A percentile compares a stretch with the other conserved stretches of the same genome.
These are phyloP conservation scores for Penaeus chinensis DNA, from an alignment of 1,140 invertebrate genomes.

Conservation along the genomic window DNA sequence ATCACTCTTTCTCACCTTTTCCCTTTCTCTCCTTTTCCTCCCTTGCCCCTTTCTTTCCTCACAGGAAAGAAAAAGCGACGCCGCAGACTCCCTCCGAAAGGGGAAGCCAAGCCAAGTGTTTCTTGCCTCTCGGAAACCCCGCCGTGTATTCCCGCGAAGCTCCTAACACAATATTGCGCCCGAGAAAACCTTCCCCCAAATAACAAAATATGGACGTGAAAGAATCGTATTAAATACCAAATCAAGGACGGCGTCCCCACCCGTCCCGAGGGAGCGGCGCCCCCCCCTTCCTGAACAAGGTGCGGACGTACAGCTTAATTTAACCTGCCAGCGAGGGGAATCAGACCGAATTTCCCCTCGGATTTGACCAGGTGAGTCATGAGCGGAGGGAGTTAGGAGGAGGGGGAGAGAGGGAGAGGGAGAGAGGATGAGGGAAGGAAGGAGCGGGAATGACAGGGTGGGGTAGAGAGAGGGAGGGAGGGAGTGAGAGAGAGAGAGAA, in stretches of 20 bases:
- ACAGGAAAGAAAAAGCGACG: too few species aligned
- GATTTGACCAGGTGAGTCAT: constrained; percentile 56
- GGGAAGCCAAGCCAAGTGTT: too few species aligned
- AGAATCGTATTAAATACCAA: constrained; percentile 51
- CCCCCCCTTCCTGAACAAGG: constrained; percentile 28
- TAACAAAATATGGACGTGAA: background rate
- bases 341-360: constrained; percentile 53
- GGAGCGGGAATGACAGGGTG: background rate
- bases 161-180: background rate
- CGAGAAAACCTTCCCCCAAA: background rate
- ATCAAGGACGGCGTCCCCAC: constrained; percentile 14
- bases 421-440: background rate
- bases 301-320: constrained; percentile 52
- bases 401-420: background rate
- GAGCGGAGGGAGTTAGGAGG: constrained; percentile 17
- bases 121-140: too few species aligned
- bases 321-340: constrained; percentile 57
- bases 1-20: too few species aligned
- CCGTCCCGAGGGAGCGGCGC: constrained; percentile 19
- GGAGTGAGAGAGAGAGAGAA: background rate
- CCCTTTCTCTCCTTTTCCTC: too few species aligned
- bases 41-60: too few species aligned
- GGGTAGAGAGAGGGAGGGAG: background rate
- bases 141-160: background rate
- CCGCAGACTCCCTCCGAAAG: too few species aligned